Conservation (phyloP, 2,797 vertebrate species). For the Bradypodion pumilum region DNA sequence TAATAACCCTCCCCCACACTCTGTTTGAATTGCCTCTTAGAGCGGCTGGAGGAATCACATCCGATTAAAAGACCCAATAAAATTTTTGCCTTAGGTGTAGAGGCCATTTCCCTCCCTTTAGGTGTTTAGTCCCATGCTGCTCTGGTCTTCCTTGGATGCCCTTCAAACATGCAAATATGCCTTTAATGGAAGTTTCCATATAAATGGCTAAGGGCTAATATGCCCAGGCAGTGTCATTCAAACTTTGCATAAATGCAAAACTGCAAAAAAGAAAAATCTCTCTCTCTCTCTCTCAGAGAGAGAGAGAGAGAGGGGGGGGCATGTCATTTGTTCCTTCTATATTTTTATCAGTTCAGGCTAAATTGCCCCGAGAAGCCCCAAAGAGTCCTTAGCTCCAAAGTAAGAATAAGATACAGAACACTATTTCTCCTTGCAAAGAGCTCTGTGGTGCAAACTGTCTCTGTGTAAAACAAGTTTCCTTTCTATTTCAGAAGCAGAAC, state of each 20-base stretch:
- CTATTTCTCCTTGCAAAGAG: too few relatives aligned
- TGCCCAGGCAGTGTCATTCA: constrained; percentile 50
- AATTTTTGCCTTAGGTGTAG: not conserved
- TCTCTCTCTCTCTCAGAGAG: too few relatives aligned
- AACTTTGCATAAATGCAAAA: constrained; percentile 58
- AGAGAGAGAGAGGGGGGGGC: too few relatives aligned
- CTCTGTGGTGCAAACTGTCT: too few relatives aligned
- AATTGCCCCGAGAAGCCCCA: too few relatives aligned
- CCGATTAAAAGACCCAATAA: constrained; percentile 54
- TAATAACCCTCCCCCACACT: constrained; percentile 36
- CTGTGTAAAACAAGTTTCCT: too few relatives aligned
- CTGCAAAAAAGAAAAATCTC: not conserved
- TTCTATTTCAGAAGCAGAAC: too few relatives aligned
- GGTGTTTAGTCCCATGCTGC: constrained; percentile 59
- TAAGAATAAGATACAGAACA: too few relatives aligned
- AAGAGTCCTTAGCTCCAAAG: too few relatives aligned
- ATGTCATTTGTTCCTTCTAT: too few relatives aligned
- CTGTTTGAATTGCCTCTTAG: constrained; percentile 55
- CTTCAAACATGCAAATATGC: constrained; percentile 68
- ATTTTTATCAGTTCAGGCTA: not conserved
- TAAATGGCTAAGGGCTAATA: constrained; percentile 56
- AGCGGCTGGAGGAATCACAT: constrained; percentile 56
- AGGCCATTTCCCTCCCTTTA: constrained; percentile 60
- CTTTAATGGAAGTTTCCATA: constrained; percentile 33
- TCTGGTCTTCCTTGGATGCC: constrained; percentile 51